Base-by-base conservation (phyloP, 2,113 vertebrate species). In the Porphyrio hochstetteri region DNA sequence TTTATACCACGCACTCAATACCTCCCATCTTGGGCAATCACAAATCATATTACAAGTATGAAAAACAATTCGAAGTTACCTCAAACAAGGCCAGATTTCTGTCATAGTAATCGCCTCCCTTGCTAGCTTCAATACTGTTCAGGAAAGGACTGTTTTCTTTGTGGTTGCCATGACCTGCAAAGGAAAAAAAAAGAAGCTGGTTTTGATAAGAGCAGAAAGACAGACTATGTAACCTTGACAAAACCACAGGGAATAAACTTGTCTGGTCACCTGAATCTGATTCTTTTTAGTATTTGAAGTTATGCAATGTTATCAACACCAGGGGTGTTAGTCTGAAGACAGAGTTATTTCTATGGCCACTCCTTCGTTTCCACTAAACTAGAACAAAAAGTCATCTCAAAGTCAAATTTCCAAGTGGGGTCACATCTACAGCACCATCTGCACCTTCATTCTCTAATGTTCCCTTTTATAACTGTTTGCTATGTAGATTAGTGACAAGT, bases 81-180 rank as follows among this genome's bases (percentile, higher is more conserved):
- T 99, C 99, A 98, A 99, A 99, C 84, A 99, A 97, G 72, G 99
- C 99, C 98, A 99, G 88, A 95, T 99, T 99, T 92, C 97, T 98
- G 98, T 99, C 99, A 93, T 99, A 99, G 98, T 98, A 99, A 96
- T 99, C 99, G 85, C 94, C 99, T 92, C 98, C 99, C 96, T 98
- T 99, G 91, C 95, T 86, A 33, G 98, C 91, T 56, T 99, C 99
- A 44, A 97, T 82, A 70, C 93, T 98, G 92, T 94, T 98, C 86
- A 99, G 98, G 93, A 99, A 99, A 82, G 99, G 99, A 61, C 99
- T 99, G 96, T 98, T 99, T 95, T 99, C 99, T 97, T 98, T 99
- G 96, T 99, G 99, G 93, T 98, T 99, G 75, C 98, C 98, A 95
- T 99, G 99, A 97, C 99, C 99, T 99, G 71, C 46, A 80, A 84